Conservation (phyloP, 1,140 invertebrate species). For the Thrips palmi region DNA sequence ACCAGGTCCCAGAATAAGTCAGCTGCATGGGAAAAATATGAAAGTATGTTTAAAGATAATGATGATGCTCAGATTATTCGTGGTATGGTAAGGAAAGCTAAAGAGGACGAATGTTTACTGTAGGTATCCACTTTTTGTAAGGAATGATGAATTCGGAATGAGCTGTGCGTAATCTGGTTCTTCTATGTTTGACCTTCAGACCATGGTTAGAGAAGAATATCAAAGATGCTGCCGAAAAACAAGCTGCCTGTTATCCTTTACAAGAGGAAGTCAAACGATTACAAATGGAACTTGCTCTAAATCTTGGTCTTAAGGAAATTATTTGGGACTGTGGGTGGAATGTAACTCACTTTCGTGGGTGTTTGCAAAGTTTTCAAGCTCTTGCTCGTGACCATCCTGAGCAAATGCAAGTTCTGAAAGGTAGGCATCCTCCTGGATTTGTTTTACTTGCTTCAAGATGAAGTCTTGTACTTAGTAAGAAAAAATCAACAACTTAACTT, state of each 20-base stretch:
- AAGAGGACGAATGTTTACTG: conserved; percentile 8
- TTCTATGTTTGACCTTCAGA: conserved; percentile 20
- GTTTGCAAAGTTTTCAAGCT: conserved; percentile 53
- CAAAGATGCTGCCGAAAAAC: conserved; percentile 34
- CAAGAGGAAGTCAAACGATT: conserved; percentile 45
- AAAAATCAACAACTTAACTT: background rate
- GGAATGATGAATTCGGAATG: background rate
- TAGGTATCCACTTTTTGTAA: background rate
- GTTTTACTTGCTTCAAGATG: background rate
- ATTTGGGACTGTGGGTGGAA: conserved; percentile 77
- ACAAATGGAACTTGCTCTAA: conserved; percentile 29
- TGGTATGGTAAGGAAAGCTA: conserved; percentile 7
- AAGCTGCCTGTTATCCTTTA: conserved; percentile 37
- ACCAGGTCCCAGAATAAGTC: background rate
- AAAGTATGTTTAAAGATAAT: background rate
- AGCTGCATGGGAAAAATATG: background rate
- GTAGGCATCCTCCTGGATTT: conserved; percentile 17
- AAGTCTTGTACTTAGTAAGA: background rate
- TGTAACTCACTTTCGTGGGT: conserved; percentile 65
- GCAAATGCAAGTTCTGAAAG: conserved; percentile 42
- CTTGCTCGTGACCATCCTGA: conserved; percentile 49
- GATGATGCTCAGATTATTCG: background rate
- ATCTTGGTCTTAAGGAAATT: conserved; percentile 36
- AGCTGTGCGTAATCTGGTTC: conserved; percentile 6
- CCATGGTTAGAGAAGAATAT: conserved; percentile 46